Conservation (phyloP, 2,113 vertebrate genomes). For the Chionodraco myersi region DNA sequence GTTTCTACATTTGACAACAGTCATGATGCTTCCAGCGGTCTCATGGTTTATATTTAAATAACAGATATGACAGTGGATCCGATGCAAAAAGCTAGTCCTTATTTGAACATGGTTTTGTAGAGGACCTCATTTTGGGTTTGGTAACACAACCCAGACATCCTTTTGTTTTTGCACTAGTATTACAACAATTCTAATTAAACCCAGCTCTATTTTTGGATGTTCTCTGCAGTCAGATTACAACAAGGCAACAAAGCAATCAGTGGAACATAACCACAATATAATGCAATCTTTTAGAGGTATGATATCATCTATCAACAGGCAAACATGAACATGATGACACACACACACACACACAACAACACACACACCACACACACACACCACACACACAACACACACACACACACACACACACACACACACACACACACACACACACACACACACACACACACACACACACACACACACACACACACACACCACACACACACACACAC, state of each 20-base stretch:
- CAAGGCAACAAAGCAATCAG: slow-evolving; percentile 2
- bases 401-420: too few relatives aligned
- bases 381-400: too few relatives aligned
- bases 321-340: neutral
- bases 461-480: too few relatives aligned
- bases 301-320: neutral
- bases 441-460: neutral
- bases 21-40: neutral
- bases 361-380: too few relatives aligned
- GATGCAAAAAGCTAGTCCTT: too few relatives aligned
- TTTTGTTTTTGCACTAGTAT: neutral
- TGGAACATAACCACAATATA: neutral
- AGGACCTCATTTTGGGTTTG: neutral
- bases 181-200: neutral
- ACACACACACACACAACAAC: neutral
- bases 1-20: neutral
- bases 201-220: neutral
- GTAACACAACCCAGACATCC: too few relatives aligned
- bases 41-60: too few relatives aligned
- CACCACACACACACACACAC: too few relatives aligned
- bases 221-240: slow-evolving; percentile 5
- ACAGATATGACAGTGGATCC: too few relatives aligned
- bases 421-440: neutral
- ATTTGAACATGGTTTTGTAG: neutral
- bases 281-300: neutral